Conservation (phyloP, 2,797 vertebrate species). For the Protosalanx chinensis region DNA sequence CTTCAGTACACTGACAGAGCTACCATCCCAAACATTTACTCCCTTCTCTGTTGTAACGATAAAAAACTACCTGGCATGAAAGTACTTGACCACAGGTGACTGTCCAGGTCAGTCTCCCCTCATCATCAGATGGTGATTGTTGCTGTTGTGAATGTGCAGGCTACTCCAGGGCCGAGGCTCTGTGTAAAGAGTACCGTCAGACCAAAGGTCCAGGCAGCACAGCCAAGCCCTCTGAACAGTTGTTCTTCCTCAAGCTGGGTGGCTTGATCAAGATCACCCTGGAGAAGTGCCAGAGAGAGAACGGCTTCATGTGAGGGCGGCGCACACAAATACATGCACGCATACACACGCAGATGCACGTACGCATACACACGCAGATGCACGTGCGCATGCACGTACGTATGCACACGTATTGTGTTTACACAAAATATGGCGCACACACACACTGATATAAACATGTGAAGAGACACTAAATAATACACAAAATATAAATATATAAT, state of each 20-base stretch:
- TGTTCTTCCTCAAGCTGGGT: conserved; percentile 94
- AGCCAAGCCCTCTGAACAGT: conserved; percentile 92
- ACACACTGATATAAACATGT: no score
- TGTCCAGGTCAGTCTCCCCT: no score
- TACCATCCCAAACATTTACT: no score
- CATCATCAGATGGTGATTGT: not conserved
- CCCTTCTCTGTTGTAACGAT: no score
- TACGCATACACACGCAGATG: not conserved
- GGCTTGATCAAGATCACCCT: conserved; percentile 86
- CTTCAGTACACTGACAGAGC: no score
- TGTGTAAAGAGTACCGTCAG: conserved; percentile 97
- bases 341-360: not conserved
- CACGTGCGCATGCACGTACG: not conserved
- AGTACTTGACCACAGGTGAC: no score
- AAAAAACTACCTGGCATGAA: no score
- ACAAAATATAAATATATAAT: not conserved
- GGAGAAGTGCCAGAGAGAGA: conserved; percentile 96
- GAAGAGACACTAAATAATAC: not conserved
- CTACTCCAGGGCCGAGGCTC: conserved; percentile 84
- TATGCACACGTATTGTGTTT: no score
- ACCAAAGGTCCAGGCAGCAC: conserved; percentile 93
- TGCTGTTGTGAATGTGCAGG: conserved; percentile 61
- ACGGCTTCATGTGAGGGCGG: conserved; percentile 95
- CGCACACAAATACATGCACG: not conserved
- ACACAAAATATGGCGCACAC: no score